Evolutionary conservation across 2,113 vertebrate genomes (phyloP).

Genomic region (Caranx melampygus): DNA sequence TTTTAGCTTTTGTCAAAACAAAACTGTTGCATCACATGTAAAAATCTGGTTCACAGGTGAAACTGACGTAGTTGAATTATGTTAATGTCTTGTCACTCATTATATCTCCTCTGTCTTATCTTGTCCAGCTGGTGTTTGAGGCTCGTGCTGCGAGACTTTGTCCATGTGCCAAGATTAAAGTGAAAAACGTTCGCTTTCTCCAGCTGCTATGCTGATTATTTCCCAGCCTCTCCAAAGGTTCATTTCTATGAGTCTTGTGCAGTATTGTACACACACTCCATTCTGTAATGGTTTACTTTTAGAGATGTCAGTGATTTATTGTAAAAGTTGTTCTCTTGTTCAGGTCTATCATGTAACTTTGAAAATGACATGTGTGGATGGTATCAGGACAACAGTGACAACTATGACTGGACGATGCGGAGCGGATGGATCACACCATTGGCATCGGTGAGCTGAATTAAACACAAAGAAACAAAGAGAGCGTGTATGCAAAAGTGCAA

Average conservation of each 20-base stretch:
- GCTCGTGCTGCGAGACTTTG: conserved; percentile 71
- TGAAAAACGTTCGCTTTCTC: conserved; percentile 82
- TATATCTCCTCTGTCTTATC: background rate
- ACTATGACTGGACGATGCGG: conserved; percentile 84
- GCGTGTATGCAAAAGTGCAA: too few species aligned
- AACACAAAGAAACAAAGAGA: background rate
- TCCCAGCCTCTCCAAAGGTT: conserved; percentile 71
- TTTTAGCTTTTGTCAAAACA: too few species aligned
- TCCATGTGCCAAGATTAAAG: conserved; percentile 48
- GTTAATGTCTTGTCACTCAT: background rate
- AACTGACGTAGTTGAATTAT: background rate
- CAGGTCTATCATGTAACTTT: conserved; percentile 92
- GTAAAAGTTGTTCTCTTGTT: background rate
- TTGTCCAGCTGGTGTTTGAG: conserved; percentile 84
- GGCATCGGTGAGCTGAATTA: conserved; percentile 72
- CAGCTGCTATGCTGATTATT: conserved; percentile 74
- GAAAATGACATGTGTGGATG: conserved; percentile 87
- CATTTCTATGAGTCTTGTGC: background rate
- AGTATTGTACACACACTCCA: background rate
- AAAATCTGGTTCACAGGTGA: background rate
- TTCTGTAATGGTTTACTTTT: background rate
- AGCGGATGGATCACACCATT: conserved; percentile 87
- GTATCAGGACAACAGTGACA: conserved; percentile 86
- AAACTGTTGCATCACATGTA: background rate
- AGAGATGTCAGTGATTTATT: background rate